Percentiles rank a stretch among this genome's conserved stretches.
These are phyloP conservation scores for Anguilla megastoma DNA, from an alignment of 2,797 vertebrate genomes.

Conservation along the genomic window DNA sequence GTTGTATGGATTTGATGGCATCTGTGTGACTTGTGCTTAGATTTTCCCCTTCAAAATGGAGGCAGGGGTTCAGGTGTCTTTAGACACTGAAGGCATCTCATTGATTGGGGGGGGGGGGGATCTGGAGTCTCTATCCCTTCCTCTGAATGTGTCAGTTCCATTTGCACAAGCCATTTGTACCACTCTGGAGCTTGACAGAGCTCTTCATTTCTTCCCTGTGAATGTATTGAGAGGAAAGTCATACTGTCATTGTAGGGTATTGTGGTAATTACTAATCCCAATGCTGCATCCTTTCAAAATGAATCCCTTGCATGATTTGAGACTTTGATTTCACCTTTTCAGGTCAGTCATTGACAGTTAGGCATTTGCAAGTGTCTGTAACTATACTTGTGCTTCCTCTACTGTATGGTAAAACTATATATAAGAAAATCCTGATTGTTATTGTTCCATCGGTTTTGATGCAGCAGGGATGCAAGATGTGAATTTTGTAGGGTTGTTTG, in stretches of 20 bases:
- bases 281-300: neutral
- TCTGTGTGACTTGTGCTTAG: neutral
- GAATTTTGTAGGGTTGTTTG: neutral
- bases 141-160: neutral
- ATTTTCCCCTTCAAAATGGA: constrained; percentile 4
- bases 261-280: neutral
- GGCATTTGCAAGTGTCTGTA: neutral
- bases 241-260: neutral
- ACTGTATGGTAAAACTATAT: neutral
- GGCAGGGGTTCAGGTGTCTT: neutral
- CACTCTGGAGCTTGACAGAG: neutral
- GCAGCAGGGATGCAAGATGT: neutral
- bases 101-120: neutral
- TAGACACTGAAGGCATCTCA: neutral
- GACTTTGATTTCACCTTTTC: neutral
- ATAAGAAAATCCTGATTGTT: neutral
- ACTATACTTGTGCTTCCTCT: neutral
- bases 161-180: neutral
- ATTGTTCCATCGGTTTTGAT: neutral
- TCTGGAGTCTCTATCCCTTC: neutral
- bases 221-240: neutral
- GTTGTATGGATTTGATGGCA: too few species aligned
- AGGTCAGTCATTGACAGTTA: neutral
- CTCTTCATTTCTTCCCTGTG: neutral
- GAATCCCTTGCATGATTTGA: neutral